These are phyloP conservation scores for Chaetura pelagica DNA, from an alignment of 2,113 vertebrate species.

Conservation along the genomic window DNA sequence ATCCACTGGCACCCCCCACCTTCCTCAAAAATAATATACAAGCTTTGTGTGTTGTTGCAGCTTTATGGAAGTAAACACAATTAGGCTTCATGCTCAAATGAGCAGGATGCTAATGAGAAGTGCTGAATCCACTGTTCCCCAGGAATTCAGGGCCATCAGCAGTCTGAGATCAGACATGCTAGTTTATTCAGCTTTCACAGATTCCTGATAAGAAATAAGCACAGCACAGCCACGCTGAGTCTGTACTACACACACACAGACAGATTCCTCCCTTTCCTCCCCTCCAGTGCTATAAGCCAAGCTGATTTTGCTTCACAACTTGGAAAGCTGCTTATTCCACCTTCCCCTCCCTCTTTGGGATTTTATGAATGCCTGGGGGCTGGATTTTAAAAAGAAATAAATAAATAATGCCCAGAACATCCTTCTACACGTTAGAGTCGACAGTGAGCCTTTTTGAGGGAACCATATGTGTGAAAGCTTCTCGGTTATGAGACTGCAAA, in stretches of 20 bases:
- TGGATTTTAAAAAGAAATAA: not conserved
- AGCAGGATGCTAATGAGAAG: conserved; percentile 26
- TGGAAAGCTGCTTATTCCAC: not conserved
- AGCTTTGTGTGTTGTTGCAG: not conserved
- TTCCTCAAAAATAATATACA: conserved; percentile 13
- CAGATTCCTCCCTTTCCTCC: not conserved
- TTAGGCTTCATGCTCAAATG: conserved; percentile 32
- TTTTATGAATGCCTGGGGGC: not conserved
- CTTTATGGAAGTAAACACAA: conserved; percentile 40
- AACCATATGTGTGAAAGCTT: not conserved
- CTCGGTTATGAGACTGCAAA: not conserved
- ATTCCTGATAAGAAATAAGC: not conserved
- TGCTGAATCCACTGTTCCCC: conserved; percentile 37
- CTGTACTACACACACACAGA: not conserved
- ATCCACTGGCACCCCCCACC: not conserved
- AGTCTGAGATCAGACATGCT: not conserved
- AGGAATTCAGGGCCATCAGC: conserved; percentile 7
- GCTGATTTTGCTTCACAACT: not conserved
- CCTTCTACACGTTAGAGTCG: not conserved
- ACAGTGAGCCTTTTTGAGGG: not conserved
- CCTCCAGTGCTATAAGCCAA: not conserved
- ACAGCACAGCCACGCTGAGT: not conserved
- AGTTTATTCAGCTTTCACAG: not conserved
- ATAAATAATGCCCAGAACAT: not conserved
- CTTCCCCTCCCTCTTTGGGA: not conserved